A percentile compares a stretch with the other conserved stretches of the same genome.
These are phyloP conservation scores for Harmothoe impar DNA, from an alignment of 2,888 invertebrate genomes.

Conservation along the genomic window DNA sequence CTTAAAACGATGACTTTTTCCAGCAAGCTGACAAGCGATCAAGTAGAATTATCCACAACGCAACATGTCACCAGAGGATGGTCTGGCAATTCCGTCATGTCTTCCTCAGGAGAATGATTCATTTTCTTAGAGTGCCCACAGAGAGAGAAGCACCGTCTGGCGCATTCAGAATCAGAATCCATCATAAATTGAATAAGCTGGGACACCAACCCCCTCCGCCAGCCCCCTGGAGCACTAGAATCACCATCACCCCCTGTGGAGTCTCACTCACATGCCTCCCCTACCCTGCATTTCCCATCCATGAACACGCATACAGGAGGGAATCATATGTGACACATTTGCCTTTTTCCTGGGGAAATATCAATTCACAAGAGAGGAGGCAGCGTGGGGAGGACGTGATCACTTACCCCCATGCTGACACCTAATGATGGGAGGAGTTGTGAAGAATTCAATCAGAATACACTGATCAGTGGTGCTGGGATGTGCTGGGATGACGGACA, in stretches of 20 bases:
- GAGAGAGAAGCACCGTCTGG: neutral
- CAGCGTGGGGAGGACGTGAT: neutral
- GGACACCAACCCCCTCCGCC: neutral
- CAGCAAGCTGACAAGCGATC: neutral
- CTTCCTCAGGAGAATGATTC: neutral
- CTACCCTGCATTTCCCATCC: neutral
- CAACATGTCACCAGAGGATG: neutral
- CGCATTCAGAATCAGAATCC: neutral
- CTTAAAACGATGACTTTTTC: no score
- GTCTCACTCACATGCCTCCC: neutral
- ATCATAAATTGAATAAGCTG: slow-evolving; percentile 37
- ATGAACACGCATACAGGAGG: neutral
- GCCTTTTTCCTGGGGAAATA: slow-evolving; percentile 4
- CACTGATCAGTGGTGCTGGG: neutral
- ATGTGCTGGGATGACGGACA: neutral
- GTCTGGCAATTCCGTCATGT: neutral
- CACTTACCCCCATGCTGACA: slow-evolving; percentile 10
- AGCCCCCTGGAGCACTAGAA: neutral
- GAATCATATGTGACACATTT: slow-evolving; percentile 33
- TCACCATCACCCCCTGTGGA: neutral
- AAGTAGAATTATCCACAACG: neutral
- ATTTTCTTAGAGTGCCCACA: neutral
- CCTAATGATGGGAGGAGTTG: slow-evolving; percentile 27
- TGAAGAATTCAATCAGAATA: slow-evolving; percentile 35
- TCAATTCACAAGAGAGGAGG: neutral